Percentiles rank a stretch among this genome's conserved stretches.
phyloP scores from a whole-genome alignment of 2,797 vertebrate species.

The Columba guinea region DNA sequence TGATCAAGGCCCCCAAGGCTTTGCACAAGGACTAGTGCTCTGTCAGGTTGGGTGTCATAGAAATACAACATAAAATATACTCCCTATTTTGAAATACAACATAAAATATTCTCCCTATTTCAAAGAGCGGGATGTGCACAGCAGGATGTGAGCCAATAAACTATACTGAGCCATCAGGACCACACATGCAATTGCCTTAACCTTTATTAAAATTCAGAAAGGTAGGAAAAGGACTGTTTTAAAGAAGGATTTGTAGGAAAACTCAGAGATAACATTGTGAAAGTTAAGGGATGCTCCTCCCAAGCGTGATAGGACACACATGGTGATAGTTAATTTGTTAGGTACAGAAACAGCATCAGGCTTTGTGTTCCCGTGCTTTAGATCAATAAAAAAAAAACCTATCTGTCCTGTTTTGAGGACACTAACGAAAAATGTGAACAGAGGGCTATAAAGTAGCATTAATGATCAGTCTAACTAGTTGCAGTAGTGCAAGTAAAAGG shows the following conservation, averaged over 20 bases:
- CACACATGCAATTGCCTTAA: not conserved
- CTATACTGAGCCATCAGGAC: not conserved
- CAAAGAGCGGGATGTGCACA: not conserved
- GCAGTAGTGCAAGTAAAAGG: not conserved
- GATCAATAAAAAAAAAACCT: not conserved
- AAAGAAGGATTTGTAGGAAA: not conserved
- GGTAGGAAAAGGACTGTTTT: not conserved
- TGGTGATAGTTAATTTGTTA: not conserved
- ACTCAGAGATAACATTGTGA: fast-evolving
- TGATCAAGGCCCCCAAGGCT: not conserved
- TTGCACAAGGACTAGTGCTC: not conserved
- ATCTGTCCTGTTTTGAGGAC: not conserved
- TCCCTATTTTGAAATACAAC: not conserved
- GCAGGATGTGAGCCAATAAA: not conserved
- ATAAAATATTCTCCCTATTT: too few species aligned
- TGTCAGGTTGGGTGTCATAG: not conserved
- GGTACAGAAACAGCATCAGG: not conserved
- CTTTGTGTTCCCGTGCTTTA: not conserved
- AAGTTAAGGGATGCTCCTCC: not conserved
- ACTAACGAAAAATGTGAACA: not conserved
- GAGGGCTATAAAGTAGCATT: too few species aligned
- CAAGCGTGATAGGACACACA: not conserved
- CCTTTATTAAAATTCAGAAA: not conserved
- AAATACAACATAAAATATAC: not conserved
- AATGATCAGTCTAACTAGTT: not conserved